A percentile compares a stretch with the other conserved stretches of the same genome.
phyloP scores from a whole-genome alignment of 30 jellyfish, hydroid and myxozoan genomes.

The Morbakka virulenta region DNA sequence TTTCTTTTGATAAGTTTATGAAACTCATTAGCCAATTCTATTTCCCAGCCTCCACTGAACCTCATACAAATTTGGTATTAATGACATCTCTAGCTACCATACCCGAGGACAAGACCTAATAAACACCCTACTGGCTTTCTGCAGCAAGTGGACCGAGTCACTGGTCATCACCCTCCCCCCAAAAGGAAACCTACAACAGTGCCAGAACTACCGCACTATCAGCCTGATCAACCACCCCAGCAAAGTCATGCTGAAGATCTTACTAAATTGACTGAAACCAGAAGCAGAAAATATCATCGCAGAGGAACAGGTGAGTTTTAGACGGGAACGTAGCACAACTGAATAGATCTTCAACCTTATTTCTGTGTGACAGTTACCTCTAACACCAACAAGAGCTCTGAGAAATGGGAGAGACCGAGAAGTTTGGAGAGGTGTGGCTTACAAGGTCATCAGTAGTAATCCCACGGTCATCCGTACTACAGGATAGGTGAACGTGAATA shows the following conservation, averaged over 20 bases:
- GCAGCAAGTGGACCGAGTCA: constrained; percentile 12
- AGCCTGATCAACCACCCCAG: not conserved
- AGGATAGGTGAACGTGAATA: too few relatives aligned
- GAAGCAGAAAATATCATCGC: not conserved
- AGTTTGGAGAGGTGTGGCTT: too few relatives aligned
- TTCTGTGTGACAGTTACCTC: not conserved
- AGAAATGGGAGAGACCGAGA: too few relatives aligned
- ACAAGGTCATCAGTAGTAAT: too few relatives aligned
- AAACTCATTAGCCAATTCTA: too few relatives aligned
- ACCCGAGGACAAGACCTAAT: too few relatives aligned
- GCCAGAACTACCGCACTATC: not conserved
- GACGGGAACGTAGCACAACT: not conserved
- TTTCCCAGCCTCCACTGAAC: too few relatives aligned
- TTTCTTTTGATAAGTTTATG: too few relatives aligned
- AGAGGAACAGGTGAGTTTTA: not conserved
- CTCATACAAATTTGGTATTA: too few relatives aligned
- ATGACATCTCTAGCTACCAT: too few relatives aligned
- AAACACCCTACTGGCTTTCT: not conserved
- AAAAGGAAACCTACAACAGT: constrained; percentile 3
- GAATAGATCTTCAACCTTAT: not conserved
- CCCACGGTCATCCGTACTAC: too few relatives aligned
- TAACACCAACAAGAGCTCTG: not conserved
- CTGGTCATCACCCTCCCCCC: constrained; percentile 4
- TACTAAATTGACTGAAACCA: not conserved
- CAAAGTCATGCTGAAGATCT: not conserved